phyloP scores from a whole-genome alignment of 2,113 vertebrate genomes.

The Euleptes europaea region DNA sequence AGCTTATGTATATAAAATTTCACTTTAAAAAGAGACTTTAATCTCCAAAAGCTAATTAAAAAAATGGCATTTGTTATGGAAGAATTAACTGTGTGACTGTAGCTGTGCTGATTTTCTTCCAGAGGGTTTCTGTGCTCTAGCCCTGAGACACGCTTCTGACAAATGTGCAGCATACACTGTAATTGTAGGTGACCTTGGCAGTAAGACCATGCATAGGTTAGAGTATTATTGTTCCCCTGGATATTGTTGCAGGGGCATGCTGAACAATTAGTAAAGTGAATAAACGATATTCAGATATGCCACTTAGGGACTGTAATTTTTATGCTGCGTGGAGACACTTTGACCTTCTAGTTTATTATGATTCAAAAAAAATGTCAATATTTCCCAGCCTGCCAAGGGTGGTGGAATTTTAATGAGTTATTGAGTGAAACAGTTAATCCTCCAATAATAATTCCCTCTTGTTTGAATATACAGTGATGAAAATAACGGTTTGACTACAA shows the following conservation, averaged over 20 bases:
- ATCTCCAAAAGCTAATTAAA: background rate
- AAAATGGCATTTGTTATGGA: accelerated
- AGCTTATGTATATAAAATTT: background rate
- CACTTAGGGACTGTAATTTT: conserved; percentile 47
- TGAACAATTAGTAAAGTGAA: conserved; percentile 76
- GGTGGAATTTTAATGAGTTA: conserved; percentile 79
- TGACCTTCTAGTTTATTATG: conserved; percentile 79
- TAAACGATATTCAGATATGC: conserved; percentile 41
- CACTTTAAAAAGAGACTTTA: background rate
- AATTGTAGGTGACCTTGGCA: conserved; percentile 57
- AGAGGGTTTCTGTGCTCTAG: background rate
- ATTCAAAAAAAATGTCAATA: conserved; percentile 74
- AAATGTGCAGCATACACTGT: background rate
- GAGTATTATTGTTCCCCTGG: conserved; percentile 56
- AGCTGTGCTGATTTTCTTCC: background rate
- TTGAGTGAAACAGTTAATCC: conserved; percentile 77
- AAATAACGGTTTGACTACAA: conserved; percentile 64
- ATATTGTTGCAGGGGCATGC: conserved; percentile 49
- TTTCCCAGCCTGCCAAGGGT: conserved; percentile 65
- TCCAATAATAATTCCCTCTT: conserved; percentile 63
- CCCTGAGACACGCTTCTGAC: background rate
- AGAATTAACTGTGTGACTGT: accelerated
- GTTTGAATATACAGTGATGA: conserved; percentile 71
- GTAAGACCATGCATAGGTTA: conserved; percentile 47
- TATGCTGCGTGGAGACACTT: conserved; percentile 52